Percentiles rank a stretch among this genome's conserved stretches.
phyloP scores from a whole-genome alignment of 2,888 invertebrate genomes.

The Psococerastis gibbosa region DNA sequence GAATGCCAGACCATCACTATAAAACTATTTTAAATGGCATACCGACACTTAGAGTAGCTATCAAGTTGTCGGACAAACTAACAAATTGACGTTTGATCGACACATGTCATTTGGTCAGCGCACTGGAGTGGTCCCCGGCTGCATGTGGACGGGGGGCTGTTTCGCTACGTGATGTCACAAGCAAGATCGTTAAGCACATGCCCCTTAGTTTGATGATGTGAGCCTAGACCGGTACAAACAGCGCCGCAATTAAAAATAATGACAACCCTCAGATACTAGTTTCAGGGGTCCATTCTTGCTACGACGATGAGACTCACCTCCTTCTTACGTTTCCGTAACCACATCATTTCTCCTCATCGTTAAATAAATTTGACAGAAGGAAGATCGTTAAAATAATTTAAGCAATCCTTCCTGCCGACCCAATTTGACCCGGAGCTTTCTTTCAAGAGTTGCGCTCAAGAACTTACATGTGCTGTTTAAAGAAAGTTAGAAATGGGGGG shows the following conservation, averaged over 20 bases:
- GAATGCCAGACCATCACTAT: too few species aligned
- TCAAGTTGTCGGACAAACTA: too few species aligned
- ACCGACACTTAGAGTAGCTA: too few species aligned
- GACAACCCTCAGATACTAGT: slow-evolving; percentile 3
- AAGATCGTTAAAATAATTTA: slow-evolving; percentile 8
- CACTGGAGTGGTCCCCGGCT: too few species aligned
- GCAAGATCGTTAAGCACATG: not conserved
- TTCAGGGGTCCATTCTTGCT: not conserved
- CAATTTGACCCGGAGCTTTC: slow-evolving; percentile 6
- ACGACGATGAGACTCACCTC: not conserved
- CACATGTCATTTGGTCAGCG: too few species aligned
- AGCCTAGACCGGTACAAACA: slow-evolving; percentile 3
- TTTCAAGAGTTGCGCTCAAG: not conserved
- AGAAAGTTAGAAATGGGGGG: too few species aligned
- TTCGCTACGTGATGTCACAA: not conserved
- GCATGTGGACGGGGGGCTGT: too few species aligned
- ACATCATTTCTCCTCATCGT: slow-evolving; percentile 6
- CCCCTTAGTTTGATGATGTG: slow-evolving; percentile 8
- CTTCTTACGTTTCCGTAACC: not conserved
- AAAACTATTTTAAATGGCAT: too few species aligned
- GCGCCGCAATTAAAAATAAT: slow-evolving; percentile 10
- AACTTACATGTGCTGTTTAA: too few species aligned
- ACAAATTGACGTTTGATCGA: too few species aligned
- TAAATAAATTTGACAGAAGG: slow-evolving; percentile 10
- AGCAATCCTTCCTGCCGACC: slow-evolving; percentile 9